Base-by-base conservation (phyloP, 2,797 vertebrate genomes). In the Enteromius radiatus region DNA sequence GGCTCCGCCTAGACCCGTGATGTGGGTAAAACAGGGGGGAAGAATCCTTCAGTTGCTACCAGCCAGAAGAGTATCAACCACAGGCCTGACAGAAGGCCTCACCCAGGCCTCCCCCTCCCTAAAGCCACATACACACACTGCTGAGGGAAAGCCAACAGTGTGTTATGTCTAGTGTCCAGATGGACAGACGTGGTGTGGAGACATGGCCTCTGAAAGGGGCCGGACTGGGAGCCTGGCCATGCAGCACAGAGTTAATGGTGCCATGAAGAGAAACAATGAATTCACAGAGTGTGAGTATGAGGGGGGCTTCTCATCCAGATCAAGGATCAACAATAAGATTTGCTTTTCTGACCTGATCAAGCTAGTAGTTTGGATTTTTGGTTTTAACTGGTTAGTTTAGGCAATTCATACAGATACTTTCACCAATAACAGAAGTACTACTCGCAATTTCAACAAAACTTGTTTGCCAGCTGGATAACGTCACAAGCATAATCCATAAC, bases 261-360 rank as follows among this genome's bases (percentile, higher is more conserved):
- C 88, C 91, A 88, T 93, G 93, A 93, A 92, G 91, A 93, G 91
- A 94, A 94, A 95, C 94, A 94, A 95, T 94, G 91, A 94, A 93
- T 95, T 94, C 93, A 93, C 93, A 92, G 91, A 86, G 59, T 73
- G 82, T 1, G 31, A 83, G 84, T 56, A 81, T 63, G 89, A 92
- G 90, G 90, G 91, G 91, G 41, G 19, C 10, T 77, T 19, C 41
- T 92, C 85, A 93, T 94, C 92, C 94, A 95, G 95, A 95, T 93
- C 17, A 77, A 41, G 26, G 17, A 45, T 19, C 23, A 45, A 63
- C 36, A 61, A 76, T 54, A 36, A 8, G 21, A 65, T 31, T 36
- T 15, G 4, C 52, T 65, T 36, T 73, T 14, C 11, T 7, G 5
- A 2, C 43, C 15, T 47, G 68, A 28, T 49, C 47, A 73, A 73